Base-by-base conservation (phyloP, 2,113 vertebrate species). In the Otus sunia region DNA sequence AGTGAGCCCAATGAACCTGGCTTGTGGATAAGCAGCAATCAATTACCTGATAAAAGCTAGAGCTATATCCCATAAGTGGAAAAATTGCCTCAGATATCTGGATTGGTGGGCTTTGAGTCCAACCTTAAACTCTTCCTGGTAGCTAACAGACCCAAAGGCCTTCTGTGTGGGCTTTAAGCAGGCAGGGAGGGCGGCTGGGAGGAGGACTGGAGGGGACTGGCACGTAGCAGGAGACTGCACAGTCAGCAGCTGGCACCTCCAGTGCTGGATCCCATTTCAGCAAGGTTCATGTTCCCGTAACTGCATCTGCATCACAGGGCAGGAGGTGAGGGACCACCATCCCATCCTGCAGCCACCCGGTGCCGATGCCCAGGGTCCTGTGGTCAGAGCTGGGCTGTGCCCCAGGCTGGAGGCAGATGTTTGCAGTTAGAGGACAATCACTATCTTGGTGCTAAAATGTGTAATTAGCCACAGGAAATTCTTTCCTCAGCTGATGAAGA, bases 301-400 rank as follows among this genome's bases (percentile, higher is more conserved):
- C 36, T 56, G 32, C 1, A 0, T 59, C 37, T 52, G 39, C 66
- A 21, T 71, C 50, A 5, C 5, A 1, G 66, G n/a, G 69, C 62
- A 29, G 77, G 66, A 88, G 71, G 16, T 83, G 75, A 69, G 59
- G 75, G 55, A 86, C 67, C 79, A n/a, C 58, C 67, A 41, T 66
- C 75, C 67, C 1, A 0, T 72, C 77, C 39, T n/a, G 55, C 78
- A 77, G 13, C 41, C 0, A 0, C 45, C 29, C 0, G 0, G 6
- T 37, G 68, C 64, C 67, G 34, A 47, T 43, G 34, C 74, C 87
- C 19, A 7, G 25, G 63, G 45, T 47, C 8, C 60, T 53, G 29
- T 74, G 75, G 43, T 55, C 49, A 50, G 71, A 75, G 72, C 26
- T 55, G 73, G 72, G 19, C 72, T 86, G 20, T 82, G 7, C 47